A percentile compares a stretch with the other conserved stretches of the same genome.
Conservation (phyloP, 2,797 vertebrate species). For the Pipistrellus pipistrellus region DNA sequence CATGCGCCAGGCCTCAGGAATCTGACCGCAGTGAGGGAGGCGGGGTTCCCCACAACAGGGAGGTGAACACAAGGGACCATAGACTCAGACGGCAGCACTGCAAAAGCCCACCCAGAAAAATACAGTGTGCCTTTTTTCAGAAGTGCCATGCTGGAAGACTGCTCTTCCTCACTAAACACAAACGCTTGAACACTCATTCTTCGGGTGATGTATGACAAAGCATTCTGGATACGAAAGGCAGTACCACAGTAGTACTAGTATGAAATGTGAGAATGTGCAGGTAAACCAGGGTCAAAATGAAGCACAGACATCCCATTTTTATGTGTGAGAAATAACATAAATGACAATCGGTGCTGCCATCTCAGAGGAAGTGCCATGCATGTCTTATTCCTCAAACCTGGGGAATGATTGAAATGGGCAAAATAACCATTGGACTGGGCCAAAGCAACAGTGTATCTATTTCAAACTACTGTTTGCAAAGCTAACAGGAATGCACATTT, state of each 20-base stretch:
- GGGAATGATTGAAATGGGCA: background rate
- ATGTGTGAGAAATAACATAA: background rate
- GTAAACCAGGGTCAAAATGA: background rate
- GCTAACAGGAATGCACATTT: background rate
- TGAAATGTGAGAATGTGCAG: background rate
- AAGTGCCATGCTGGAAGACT: background rate
- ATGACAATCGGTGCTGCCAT: background rate
- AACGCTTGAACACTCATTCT: background rate
- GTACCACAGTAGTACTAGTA: background rate
- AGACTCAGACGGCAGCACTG: background rate
- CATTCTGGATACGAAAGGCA: constrained; percentile 30
- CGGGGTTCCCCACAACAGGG: background rate
- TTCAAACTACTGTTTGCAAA: background rate
- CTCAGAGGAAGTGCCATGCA: background rate
- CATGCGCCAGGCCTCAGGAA: background rate
- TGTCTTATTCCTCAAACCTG: background rate
- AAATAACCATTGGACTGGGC: background rate
- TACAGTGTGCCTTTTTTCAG: background rate
- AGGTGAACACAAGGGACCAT: background rate
- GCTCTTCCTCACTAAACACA: background rate
- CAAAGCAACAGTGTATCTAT: background rate
- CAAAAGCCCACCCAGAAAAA: background rate
- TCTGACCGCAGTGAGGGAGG: background rate
- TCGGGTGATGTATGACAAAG: background rate
- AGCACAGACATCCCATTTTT: background rate